A percentile compares a stretch with the other conserved stretches of the same genome.
Evolutionary conservation across 92 coral and sea anemone genomes (phyloP).

Genomic region (Virgularia gustaviana): DNA sequence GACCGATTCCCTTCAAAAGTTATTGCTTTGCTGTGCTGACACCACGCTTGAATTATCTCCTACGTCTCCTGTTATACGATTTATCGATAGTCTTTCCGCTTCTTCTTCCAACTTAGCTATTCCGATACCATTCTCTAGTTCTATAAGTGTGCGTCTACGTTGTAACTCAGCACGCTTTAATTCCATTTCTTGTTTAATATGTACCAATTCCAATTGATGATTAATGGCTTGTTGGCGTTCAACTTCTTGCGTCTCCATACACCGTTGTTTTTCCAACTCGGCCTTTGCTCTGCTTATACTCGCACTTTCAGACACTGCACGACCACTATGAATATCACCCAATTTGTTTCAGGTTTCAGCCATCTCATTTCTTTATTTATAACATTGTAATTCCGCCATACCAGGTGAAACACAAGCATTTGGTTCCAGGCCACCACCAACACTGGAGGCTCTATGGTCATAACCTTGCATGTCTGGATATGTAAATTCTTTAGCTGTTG

Average conservation of each 20-base stretch:
- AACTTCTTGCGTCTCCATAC: slow-evolving; percentile 8
- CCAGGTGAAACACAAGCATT: neutral
- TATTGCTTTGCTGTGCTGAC: neutral
- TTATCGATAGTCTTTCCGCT: slow-evolving; percentile 8
- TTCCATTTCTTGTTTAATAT: slow-evolving; percentile 11
- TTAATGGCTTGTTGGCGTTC: slow-evolving; percentile 17
- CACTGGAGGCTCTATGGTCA: neutral
- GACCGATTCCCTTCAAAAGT: neutral
- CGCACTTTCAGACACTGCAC: slow-evolving; percentile 11
- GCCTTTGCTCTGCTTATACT: neutral
- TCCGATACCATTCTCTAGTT: neutral
- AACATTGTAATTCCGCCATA: neutral
- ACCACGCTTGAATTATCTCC: neutral
- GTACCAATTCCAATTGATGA: slow-evolving; percentile 5
- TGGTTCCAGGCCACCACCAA: neutral
- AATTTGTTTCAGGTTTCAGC: slow-evolving; percentile 1
- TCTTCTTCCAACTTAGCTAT: slow-evolving; percentile 9
- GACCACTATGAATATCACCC: neutral
- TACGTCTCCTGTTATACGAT: neutral
- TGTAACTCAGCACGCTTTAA: slow-evolving; percentile 3
- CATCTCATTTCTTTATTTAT: slow-evolving; percentile 5
- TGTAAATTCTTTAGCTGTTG: neutral
- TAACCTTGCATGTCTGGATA: slow-evolving; percentile 4
- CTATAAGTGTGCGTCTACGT: slow-evolving; percentile 6
- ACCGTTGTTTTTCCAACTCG: slow-evolving; percentile 8